These are phyloP conservation scores for Drosophila micromelanica DNA, from an alignment of 1,140 invertebrate species.

Conservation along the genomic window DNA sequence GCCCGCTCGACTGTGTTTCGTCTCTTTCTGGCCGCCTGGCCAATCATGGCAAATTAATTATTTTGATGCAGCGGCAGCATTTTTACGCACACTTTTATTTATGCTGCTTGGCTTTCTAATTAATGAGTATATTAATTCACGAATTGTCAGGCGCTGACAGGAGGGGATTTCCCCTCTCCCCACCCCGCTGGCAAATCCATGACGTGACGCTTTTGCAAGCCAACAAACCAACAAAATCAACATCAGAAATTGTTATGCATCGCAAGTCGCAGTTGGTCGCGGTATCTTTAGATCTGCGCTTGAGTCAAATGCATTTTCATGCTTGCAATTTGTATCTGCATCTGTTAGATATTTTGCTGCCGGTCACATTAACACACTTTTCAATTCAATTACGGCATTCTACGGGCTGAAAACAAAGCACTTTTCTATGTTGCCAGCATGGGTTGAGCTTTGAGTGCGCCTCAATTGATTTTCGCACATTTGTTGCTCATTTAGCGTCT, in stretches of 20 bases:
- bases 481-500: slow-evolving; percentile 51
- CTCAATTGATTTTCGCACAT: slow-evolving; percentile 74
- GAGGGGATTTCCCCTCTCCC: neutral
- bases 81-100: slow-evolving; percentile 58
- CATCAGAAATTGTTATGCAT: slow-evolving; percentile 5
- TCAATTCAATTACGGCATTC: slow-evolving; percentile 65
- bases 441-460: slow-evolving; percentile 24
- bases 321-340: slow-evolving; percentile 52
- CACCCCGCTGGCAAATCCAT: slow-evolving; percentile 50
- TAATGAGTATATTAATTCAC: slow-evolving; percentile 81
- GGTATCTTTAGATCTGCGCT: slow-evolving; percentile 63
- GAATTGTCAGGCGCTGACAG: slow-evolving; percentile 73
- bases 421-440: slow-evolving; percentile 59
- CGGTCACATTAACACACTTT: slow-evolving; percentile 75
- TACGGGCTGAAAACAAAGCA: slow-evolving; percentile 68
- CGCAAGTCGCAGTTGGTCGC: slow-evolving; percentile 20
- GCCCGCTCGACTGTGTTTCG: neutral
- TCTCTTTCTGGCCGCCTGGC: slow-evolving; percentile 21
- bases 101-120: slow-evolving; percentile 65
- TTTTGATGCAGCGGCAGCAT: slow-evolving; percentile 32
- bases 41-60: slow-evolving; percentile 73
- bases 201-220: neutral
- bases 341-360: slow-evolving; percentile 55
- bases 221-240: too few species aligned
- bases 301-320: slow-evolving; percentile 67